Evolutionary conservation across 2,113 vertebrate genomes (phyloP).

Genomic region (Apodemus sylvaticus): DNA sequence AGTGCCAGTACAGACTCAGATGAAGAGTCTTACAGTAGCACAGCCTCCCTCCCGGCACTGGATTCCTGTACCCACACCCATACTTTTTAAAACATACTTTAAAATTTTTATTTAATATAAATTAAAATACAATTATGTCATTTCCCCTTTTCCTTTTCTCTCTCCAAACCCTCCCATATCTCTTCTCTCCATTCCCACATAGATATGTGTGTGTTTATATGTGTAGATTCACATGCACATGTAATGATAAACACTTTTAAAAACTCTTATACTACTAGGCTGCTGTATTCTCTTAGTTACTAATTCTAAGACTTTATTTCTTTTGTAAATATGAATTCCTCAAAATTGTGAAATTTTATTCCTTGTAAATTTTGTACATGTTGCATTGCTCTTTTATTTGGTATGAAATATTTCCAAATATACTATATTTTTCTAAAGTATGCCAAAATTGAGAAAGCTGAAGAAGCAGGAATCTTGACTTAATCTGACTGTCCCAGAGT

Average conservation of each 20-base stretch:
- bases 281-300: constrained; percentile 4
- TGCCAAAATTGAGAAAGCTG: constrained; percentile 9
- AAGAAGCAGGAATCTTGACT: background rate
- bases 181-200: background rate
- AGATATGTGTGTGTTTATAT: background rate
- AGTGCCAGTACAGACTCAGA: background rate
- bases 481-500: background rate
- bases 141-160: background rate
- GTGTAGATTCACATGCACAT: background rate
- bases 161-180: background rate
- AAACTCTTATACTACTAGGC: background rate
- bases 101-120: background rate
- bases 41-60: background rate
- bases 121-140: background rate
- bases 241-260: background rate
- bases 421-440: background rate
- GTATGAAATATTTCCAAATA: constrained; percentile 28
- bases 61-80: background rate
- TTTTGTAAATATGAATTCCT: constrained; percentile 16
- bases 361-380: background rate
- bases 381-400: constrained; percentile 30
- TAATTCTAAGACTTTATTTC: constrained; percentile 27
- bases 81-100: background rate
- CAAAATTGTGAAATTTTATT: background rate
- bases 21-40: background rate